A percentile compares a stretch with the other conserved stretches of the same genome.
Evolutionary conservation across 2,113 vertebrate genomes (phyloP).

Genomic region (Sceloporus tristichus): DNA sequence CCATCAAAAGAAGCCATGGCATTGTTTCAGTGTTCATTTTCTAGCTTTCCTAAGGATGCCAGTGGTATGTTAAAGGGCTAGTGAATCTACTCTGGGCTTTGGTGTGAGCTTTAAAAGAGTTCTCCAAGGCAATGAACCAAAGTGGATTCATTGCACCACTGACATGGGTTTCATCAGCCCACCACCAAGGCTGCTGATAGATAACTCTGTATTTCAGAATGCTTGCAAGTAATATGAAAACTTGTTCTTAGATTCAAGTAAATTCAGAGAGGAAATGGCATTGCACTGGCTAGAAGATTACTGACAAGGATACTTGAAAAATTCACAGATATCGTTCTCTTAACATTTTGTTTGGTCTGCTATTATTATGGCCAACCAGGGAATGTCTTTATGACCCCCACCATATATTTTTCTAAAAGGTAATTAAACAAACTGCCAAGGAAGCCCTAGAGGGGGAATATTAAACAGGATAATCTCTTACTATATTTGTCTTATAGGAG

Average conservation of each 20-base stretch:
- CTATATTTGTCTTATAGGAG: slow-evolving; percentile 44
- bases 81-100: too few species aligned
- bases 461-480: slow-evolving; percentile 40
- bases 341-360: background rate
- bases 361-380: slow-evolving; percentile 37
- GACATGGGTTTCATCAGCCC: too few species aligned
- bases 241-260: too few species aligned
- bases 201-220: too few species aligned
- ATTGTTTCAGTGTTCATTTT: background rate
- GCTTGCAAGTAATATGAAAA: too few species aligned
- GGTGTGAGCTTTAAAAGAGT: too few species aligned
- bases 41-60: background rate
- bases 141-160: too few species aligned
- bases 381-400: slow-evolving; percentile 37
- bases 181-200: too few species aligned
- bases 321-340: background rate
- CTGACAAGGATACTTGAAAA: background rate
- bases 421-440: slow-evolving; percentile 53
- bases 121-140: too few species aligned
- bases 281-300: background rate
- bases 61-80: background rate
- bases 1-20: background rate
- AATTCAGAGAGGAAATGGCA: background rate
- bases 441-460: slow-evolving; percentile 26
- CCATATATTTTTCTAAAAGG: slow-evolving; percentile 29